These are phyloP conservation scores for Chironex yamaguchii DNA, from an alignment of 30 jellyfish, hydroid and myxozoan genomes.

Conservation along the genomic window DNA sequence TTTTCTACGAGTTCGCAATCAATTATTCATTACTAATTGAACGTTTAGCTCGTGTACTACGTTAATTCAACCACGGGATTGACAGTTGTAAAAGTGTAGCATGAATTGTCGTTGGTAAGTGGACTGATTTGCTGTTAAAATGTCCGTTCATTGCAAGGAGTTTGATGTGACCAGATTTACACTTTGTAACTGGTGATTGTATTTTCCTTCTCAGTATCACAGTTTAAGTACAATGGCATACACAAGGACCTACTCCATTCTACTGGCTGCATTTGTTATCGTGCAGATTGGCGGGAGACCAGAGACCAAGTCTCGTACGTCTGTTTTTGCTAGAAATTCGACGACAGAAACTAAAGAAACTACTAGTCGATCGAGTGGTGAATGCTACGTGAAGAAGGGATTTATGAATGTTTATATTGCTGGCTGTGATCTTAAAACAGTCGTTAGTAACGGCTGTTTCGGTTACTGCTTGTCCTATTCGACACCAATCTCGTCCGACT, in stretches of 20 bases:
- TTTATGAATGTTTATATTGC: slow-evolving; percentile 9
- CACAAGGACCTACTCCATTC: background rate
- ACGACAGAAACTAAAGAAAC: background rate
- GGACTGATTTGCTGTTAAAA: no score
- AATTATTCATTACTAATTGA: background rate
- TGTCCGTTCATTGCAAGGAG: no score
- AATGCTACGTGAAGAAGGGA: slow-evolving; percentile 10
- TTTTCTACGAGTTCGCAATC: background rate
- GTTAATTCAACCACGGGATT: background rate
- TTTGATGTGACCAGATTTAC: no score
- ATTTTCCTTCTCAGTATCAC: background rate
- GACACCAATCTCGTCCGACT: background rate
- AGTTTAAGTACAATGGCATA: background rate
- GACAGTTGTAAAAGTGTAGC: background rate
- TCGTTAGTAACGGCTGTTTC: slow-evolving; percentile 8
- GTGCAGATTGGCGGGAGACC: background rate
- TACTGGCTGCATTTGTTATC: background rate
- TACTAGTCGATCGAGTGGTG: background rate
- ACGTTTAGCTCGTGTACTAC: background rate
- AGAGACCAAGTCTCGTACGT: background rate
- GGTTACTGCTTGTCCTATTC: slow-evolving; percentile 16
- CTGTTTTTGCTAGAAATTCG: background rate
- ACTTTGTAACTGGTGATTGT: no score
- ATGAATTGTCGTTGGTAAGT: no score
- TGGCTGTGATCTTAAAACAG: background rate